Base-by-base conservation (phyloP, 2,113 vertebrate genomes). In the Engraulis encrasicolus region DNA sequence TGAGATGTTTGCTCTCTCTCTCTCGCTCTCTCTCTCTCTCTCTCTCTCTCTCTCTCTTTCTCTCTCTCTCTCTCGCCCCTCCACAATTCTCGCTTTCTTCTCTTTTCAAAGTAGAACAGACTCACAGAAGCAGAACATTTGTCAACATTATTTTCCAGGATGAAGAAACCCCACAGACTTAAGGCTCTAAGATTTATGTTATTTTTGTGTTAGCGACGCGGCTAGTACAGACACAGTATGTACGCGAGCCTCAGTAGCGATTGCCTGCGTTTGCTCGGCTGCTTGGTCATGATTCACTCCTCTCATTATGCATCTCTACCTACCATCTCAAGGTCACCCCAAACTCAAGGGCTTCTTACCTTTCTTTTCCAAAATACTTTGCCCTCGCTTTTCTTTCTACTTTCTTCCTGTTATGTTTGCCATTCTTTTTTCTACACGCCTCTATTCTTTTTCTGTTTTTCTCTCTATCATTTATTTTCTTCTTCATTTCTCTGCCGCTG, bases 101-200 rank as follows among this genome's bases (percentile, higher is more conserved):
- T 27, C 9, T 58, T 18, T n/a, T 6, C 66, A 74, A 74, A 74
- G 23, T 74, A 31, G 66, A 74, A 74, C 66, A 74, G 66, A 11
- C 66, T 17, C 31, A 34, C 27, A 23, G 31, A 31, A 74, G 66
- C 66, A 9, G 40, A 9, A 45, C n/a, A 74, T 74, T 74, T 74
- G 66, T 74, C 66, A 74, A 34, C 66, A 74, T 34, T 74, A 74
- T 74, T 74, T 74, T 74, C 66, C 66, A 74, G 66, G 66, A 34
- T 74, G 27, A 74, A 34, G 66, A 74, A 74, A 74, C 66, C 66
- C 66, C 66, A 74, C 66, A 74, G 66, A 74, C 27, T 74, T 34
- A 74, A 74, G 66, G 66, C 66, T 74, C 27, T 74, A 4, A 18
- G 15, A 74, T 74, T 14, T 34, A 74, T 74, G 66, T 74, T 66